Base-by-base conservation (phyloP, 2,113 vertebrate genomes). In the Chaetorhynchus papuensis region DNA sequence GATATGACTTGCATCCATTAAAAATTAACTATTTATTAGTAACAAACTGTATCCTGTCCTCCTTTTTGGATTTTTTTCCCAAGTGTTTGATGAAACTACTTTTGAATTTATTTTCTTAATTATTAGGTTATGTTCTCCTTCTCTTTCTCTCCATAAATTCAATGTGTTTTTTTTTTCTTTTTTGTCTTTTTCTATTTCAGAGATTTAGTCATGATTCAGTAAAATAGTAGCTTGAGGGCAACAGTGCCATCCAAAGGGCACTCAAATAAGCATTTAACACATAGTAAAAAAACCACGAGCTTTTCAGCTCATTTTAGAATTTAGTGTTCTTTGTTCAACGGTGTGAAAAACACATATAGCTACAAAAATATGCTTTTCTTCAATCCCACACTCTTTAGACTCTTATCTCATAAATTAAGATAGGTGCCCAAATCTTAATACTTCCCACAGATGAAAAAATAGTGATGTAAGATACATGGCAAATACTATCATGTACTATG, bases 401-500 rank as follows among this genome's bases (percentile, higher is more conserved):
- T 68, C 15, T 47, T 39, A 69, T 31, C 5, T 53, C 47, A 61
- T 49, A 44, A 85, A 44, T 16, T 31, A 23, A 69, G 31, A n/a
- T 15, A 57, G 4, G 33, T 59, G 11, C 2, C 19, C 21, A 64
- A 68, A 44, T 77, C 9, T 69, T 88, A 28, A 44, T 79, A 37
- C 3, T 74, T 75, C 23, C 68, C 9, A 26, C 15, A 72, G 41
- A 37, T 59, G 6, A 66, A 53, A 80, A 83, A 41, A 35, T 21
- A 27, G 5, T 54, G 2, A 53, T 42, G 33, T 52, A 86, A 89
- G 14, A 23, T 56, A 47, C 0, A 0, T n/a, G 28, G 11, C 11
- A 69, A 84, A 61, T 69, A 52, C 13, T 50, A 19, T 39, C 13
- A 28, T 13, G 8, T 63, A 42, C 5, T 14, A 19, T 44, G 19